Evolutionary conservation across 2,113 vertebrate genomes (phyloP).

Genomic region (Alethe diademata): DNA sequence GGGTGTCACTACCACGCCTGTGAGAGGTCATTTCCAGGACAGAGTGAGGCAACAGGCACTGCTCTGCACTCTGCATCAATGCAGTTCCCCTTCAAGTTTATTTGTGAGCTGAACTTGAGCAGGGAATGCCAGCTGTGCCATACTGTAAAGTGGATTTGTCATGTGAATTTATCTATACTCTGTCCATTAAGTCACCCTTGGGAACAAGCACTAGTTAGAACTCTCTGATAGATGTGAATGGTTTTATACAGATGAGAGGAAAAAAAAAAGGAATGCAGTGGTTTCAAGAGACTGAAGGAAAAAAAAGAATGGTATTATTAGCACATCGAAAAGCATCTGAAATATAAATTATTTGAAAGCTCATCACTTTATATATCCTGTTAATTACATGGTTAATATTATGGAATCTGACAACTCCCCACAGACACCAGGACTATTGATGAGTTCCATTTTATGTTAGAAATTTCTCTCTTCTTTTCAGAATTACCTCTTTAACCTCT

Average conservation of each 20-base stretch:
- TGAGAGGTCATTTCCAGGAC: conserved; percentile 51
- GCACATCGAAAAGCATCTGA: conserved; percentile 5
- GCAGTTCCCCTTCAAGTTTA: not conserved
- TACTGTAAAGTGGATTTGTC: conserved; percentile 40
- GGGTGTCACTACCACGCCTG: not conserved
- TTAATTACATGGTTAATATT: conserved; percentile 54
- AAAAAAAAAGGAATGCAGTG: not conserved
- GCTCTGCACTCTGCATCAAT: not conserved
- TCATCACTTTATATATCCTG: conserved; percentile 28
- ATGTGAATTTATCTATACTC: conserved; percentile 67
- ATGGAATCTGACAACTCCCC: conserved; percentile 38
- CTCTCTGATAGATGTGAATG: conserved; percentile 36
- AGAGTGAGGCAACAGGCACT: not conserved
- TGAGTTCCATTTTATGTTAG: conserved; percentile 13
- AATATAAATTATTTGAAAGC: conserved; percentile 51
- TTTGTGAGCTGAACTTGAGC: conserved; percentile 17
- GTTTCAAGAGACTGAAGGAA: conserved; percentile 3
- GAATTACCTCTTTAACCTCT: conserved; percentile 44
- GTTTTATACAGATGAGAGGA: not conserved
- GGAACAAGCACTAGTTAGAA: conserved; percentile 57
- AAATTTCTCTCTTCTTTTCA: conserved; percentile 36
- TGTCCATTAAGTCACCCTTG: conserved; percentile 72
- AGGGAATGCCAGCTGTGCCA: conserved; percentile 46
- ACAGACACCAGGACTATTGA: conserved; percentile 22
- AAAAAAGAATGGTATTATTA: conserved; percentile 26